Conservation (phyloP, 2,888 invertebrate genomes). For the Orthosia incerta region DNA sequence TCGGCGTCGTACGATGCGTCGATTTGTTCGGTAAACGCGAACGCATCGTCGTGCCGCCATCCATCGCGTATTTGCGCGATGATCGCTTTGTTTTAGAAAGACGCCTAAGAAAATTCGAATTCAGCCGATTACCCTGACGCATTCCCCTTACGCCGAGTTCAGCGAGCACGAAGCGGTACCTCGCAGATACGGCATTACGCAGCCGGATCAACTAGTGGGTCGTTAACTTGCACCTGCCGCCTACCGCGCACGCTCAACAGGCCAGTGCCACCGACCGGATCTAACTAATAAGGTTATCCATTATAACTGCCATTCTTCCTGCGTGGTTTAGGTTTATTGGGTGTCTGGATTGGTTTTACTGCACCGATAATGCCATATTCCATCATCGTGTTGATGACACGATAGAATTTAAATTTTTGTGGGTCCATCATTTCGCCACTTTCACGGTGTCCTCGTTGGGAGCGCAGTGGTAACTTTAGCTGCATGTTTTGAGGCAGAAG, state of each 20-base stretch:
- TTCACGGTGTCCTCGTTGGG: not conserved
- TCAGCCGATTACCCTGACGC: not conserved
- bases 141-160: not conserved
- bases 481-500: not conserved
- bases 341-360: not conserved
- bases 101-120: not conserved
- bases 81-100: no score
- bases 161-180: constrained; percentile 5
- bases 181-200: constrained; percentile 38
- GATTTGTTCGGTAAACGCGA: no score
- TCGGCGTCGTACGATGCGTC: no score
- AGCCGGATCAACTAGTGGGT: constrained; percentile 52
- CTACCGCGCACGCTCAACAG: constrained; percentile 46
- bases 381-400: no score
- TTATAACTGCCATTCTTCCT: constrained; percentile 55
- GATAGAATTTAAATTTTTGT: no score
- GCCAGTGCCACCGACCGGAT: constrained; percentile 56
- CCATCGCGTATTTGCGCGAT: no score
- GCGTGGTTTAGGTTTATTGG: not conserved
- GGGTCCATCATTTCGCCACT: no score
- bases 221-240: constrained; percentile 52
- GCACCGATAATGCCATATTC: no score
- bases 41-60: no score
- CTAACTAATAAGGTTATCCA: constrained; percentile 43
- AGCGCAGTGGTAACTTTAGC: not conserved